Evolutionary conservation across 2,113 vertebrate genomes (phyloP), one percentile per base, ranked within the genome.

Genomic region (Pholis gunnellus): DNA sequence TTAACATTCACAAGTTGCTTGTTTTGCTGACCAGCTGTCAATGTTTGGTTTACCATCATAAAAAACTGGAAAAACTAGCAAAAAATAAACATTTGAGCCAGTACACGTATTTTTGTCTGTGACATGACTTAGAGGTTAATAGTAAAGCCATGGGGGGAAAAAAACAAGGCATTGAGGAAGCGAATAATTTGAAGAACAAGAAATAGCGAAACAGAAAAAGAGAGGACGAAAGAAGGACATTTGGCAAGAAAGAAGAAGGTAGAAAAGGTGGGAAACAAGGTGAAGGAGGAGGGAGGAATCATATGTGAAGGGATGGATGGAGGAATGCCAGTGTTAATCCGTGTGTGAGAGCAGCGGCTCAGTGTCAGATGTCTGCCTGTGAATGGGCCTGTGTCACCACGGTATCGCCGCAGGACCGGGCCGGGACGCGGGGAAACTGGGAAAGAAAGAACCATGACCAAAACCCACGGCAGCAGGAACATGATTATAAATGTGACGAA

Each of bases 271-370:
- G 29, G 15, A 80, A 73, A 31, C 4, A 20, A 42, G 11, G n/a
- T 34, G 61, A 79, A 40, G n/a, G 48, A 85, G 63, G 38, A 42
- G 10, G 17, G 68, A 71, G 68, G 74, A 84, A 72, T 89, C 73
- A 78, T 56, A 72, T 76, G 63, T 71, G 84, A 25, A 84, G 54
- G 66, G 72, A 86, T 75, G 72, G 72, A 83, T 87, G 88, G 82
- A 92, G 86, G 88, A 91, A 93, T 93, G 90, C 75, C 82, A 81
- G 88, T 66, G 82, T 87, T 94, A 93, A 93, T 93, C 92, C 79
- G 57, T 86, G 85, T 90, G 86, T 83, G 87, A 88, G 87, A 87
- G 91, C 86, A 82, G 80, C 40, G 40, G 88, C 92, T 92, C 89
- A 93, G 89, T 91, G 89, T 94, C 92, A 85, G 89, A 90, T 93